Evolutionary conservation across 2,888 invertebrate genomes (phyloP).

Genomic region (Rhagium mordax): DNA sequence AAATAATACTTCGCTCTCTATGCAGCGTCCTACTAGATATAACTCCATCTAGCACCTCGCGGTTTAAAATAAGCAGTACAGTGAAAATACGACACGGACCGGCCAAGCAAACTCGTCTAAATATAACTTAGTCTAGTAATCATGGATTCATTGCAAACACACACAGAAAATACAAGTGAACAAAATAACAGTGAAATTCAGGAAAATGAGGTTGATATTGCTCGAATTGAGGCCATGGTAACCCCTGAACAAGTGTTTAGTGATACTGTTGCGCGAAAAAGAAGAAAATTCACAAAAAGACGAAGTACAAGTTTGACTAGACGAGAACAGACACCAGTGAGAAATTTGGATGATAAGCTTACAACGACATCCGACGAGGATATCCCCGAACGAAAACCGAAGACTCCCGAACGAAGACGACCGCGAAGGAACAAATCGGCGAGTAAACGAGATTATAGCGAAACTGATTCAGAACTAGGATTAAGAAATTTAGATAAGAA

Average conservation of each 20-base stretch:
- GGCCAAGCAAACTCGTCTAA: slow-evolving; percentile 53
- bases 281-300: slow-evolving; percentile 76
- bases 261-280: slow-evolving; percentile 74
- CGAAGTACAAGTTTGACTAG: slow-evolving; percentile 71
- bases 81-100: slow-evolving; percentile 35
- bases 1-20: background rate
- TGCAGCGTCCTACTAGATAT: background rate
- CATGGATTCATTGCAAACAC: slow-evolving; percentile 65
- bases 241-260: slow-evolving; percentile 71
- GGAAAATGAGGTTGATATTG: slow-evolving; percentile 49
- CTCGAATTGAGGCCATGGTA: slow-evolving; percentile 63
- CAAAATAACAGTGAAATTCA: slow-evolving; percentile 33
- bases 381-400: slow-evolving; percentile 55
- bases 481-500: slow-evolving; percentile 1
- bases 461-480: slow-evolving; percentile 47
- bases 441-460: slow-evolving; percentile 35
- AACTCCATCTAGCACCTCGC: slow-evolving; percentile 26
- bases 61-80: slow-evolving; percentile 45
- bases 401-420: slow-evolving; percentile 63
- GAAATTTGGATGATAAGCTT: slow-evolving; percentile 64
- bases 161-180: slow-evolving; percentile 49
- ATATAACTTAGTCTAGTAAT: slow-evolving; percentile 64
- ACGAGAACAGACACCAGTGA: slow-evolving; percentile 78
- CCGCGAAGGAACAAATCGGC: slow-evolving; percentile 51
- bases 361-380: slow-evolving; percentile 67